Base-by-base conservation (phyloP, 2,888 invertebrate species). In the Craniophora ligustri region DNA sequence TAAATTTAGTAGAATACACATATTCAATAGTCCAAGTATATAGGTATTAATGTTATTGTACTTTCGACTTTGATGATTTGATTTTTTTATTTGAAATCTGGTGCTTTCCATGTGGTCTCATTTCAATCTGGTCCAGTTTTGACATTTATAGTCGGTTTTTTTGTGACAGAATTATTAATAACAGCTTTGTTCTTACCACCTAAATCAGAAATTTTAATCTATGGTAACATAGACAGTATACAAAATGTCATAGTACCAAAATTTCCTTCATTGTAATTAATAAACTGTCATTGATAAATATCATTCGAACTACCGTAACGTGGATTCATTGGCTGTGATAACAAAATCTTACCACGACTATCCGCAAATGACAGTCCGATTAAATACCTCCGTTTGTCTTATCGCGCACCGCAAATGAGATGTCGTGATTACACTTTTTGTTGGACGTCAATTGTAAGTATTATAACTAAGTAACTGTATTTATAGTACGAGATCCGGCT, bases 321-420 rank as follows among this genome's bases (percentile, higher is more conserved):
- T 6, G 50, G 36, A 58, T 38, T 41, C 28, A 10, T 47, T 50
- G 11, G 30, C 18, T 21, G n/a, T 36, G 66, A 59, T 61, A 59
- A 35, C 14, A 21, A 18, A 28, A 26, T 58, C 30, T 21, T 45
- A 30, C 26, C 4, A 36, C 36, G 21, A 26, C 39, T 44, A 23
- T 58, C 7, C 7, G 15, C 13, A 2, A 40, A 10, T 60, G 67
- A 62, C 62, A 60, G 32, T n/a, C 19, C 32, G 32, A 62, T 62
- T 66, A 49, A 66, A 60, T 62, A 46, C 51, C 40, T 50, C 32
- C 14, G 23, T 45, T 59, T 66, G 50, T 60, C 15, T 60, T 39
- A 67, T 34, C 51, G 41, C 1, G 7, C n/a, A 0, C 23, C 30
- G 34, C 30, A 50, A 60, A 62, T 62, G 40, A 62, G 36, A 36